Evolutionary conservation across 2,888 invertebrate species (phyloP).

Genomic region (Nephrotoma appendiculata): DNA sequence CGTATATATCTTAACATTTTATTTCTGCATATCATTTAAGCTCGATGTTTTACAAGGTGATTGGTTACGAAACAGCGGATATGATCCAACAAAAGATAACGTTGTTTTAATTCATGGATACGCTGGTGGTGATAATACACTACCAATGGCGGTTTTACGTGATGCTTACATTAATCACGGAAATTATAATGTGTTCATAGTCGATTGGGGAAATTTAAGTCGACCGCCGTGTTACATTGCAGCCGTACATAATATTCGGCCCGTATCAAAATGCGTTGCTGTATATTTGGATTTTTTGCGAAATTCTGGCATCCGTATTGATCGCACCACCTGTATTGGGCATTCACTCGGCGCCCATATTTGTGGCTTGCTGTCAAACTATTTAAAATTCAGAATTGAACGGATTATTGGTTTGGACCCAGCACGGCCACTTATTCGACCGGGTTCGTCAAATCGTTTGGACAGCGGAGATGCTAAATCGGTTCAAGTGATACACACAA

Average conservation of each 20-base stretch:
- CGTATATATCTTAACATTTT: neutral
- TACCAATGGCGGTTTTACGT: constrained; percentile 56
- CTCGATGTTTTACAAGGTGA: constrained; percentile 47
- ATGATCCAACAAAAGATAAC: constrained; percentile 54
- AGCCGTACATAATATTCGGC: constrained; percentile 58
- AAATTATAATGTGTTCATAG: constrained; percentile 59
- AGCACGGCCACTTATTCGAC: constrained; percentile 52
- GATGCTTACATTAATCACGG: constrained; percentile 62
- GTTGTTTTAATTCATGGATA: constrained; percentile 61
- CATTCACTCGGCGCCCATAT: constrained; percentile 64
- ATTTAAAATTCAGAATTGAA: constrained; percentile 54
- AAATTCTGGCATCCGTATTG: constrained; percentile 47
- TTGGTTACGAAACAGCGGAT: constrained; percentile 56
- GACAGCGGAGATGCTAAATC: constrained; percentile 61
- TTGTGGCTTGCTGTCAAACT: constrained; percentile 61
- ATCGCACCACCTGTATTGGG: constrained; percentile 57
- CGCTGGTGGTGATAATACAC: constrained; percentile 57
- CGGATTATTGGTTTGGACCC: constrained; percentile 66
- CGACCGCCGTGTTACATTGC: constrained; percentile 59
- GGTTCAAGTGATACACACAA: constrained; percentile 65
- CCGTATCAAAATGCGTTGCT: constrained; percentile 55
- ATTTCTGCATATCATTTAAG: constrained; percentile 19
- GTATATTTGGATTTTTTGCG: constrained; percentile 46
- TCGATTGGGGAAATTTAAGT: constrained; percentile 61
- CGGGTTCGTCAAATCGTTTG: constrained; percentile 43